Conservation (phyloP, 2,888 invertebrate genomes). For the Epicampocera succincta region DNA sequence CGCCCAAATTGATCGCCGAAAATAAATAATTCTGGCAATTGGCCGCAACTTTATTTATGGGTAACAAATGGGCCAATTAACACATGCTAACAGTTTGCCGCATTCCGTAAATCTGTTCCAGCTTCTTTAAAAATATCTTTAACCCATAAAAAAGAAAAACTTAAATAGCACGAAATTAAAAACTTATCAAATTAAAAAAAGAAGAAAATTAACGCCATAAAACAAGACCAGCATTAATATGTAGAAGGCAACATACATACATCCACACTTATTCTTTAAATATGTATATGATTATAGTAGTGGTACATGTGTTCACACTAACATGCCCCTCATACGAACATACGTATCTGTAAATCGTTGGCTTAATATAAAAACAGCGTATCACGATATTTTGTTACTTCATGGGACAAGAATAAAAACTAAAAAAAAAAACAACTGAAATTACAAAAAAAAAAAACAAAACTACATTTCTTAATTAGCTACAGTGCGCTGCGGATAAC, state of each 20-base stretch:
- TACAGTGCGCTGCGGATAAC: no score
- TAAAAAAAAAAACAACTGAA: no score
- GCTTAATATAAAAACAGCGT: no score
- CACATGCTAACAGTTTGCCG: conserved; percentile 57
- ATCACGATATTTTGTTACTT: no score
- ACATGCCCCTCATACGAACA: no score
- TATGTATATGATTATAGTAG: no score
- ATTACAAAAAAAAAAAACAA: no score
- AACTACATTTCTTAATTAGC: no score
- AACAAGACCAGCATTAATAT: conserved; percentile 1
- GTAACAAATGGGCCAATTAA: conserved; percentile 66
- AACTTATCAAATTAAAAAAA: conserved; percentile 52
- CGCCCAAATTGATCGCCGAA: conserved; percentile 50
- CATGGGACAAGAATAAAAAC: no score
- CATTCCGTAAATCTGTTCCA: conserved; percentile 14
- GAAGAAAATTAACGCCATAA: conserved; percentile 4
- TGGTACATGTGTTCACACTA: no score
- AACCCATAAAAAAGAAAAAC: conserved; percentile 35
- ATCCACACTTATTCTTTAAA: no score
- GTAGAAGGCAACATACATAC: background rate
- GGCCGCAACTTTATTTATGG: conserved; percentile 50
- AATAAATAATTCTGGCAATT: conserved; percentile 47
- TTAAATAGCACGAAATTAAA: conserved; percentile 53
- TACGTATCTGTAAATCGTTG: no score
- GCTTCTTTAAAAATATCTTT: conserved; percentile 13